Evolutionary conservation across 2,888 invertebrate genomes (phyloP).

Genomic region (Anaspis maculata): DNA sequence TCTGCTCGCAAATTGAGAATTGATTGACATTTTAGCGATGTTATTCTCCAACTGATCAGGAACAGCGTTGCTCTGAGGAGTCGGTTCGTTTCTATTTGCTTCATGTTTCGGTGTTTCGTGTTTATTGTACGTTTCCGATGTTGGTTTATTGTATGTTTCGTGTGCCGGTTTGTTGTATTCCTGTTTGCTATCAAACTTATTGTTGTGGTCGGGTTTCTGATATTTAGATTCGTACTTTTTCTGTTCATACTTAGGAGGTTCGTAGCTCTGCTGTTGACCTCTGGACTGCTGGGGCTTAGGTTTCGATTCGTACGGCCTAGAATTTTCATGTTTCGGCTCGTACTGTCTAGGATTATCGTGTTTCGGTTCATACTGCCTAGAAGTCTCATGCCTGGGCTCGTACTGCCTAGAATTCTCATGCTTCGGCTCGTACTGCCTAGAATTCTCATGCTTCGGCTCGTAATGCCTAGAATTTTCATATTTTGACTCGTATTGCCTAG

Average conservation of each 20-base stretch:
- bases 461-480: too few relatives aligned
- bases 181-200: background rate
- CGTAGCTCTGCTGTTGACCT: background rate
- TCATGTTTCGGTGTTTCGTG: background rate
- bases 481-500: too few relatives aligned
- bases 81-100: background rate
- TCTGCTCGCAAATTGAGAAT: conserved; percentile 36
- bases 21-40: conserved; percentile 31
- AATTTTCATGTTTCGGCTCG: too few relatives aligned
- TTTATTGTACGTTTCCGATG: too few relatives aligned
- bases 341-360: too few relatives aligned
- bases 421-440: too few relatives aligned
- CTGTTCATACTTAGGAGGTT: background rate
- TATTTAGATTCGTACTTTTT: conserved; percentile 2
- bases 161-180: background rate
- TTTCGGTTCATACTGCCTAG: too few relatives aligned
- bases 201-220: conserved; percentile 1
- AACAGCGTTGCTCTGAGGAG: conserved; percentile 8
- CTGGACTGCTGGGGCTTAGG: too few relatives aligned
- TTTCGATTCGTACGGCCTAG: too few relatives aligned
- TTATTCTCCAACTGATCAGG: conserved; percentile 20
- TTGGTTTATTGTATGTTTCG: background rate
- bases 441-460: too few relatives aligned
- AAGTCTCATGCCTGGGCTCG: too few relatives aligned
- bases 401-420: too few relatives aligned